A percentile compares a stretch with the other conserved stretches of the same genome.
Evolutionary conservation across 2,888 invertebrate genomes (phyloP).

Genomic region (Blomia tropicalis): DNA sequence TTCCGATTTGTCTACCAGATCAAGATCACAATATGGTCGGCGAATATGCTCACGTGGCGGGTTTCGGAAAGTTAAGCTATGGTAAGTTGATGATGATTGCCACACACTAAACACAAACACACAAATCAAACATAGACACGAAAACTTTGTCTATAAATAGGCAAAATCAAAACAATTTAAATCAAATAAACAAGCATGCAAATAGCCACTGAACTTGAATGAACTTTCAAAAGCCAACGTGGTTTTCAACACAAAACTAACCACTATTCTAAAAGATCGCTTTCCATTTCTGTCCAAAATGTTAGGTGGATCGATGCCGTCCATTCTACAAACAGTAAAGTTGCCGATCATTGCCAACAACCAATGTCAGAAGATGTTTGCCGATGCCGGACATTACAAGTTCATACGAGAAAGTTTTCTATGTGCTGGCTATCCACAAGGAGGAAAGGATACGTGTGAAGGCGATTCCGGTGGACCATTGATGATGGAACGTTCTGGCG

Average conservation of each 20-base stretch:
- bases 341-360: conserved; percentile 79
- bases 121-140: background rate
- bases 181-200: no score
- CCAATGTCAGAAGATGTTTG: conserved; percentile 85
- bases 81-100: conserved; percentile 25
- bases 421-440: conserved; percentile 74
- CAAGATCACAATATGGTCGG: conserved; percentile 52
- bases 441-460: conserved; percentile 36
- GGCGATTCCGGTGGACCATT: conserved; percentile 84
- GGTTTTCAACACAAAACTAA: background rate
- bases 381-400: conserved; percentile 71
- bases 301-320: conserved; percentile 63
- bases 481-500: conserved; percentile 57
- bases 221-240: background rate
- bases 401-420: conserved; percentile 69
- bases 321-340: conserved; percentile 69
- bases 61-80: conserved; percentile 79
- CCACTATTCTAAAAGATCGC: background rate
- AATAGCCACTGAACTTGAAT: background rate
- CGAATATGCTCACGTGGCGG: conserved; percentile 70
- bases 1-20: conserved; percentile 76
- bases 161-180: no score
- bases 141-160: background rate
- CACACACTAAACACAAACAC: background rate
- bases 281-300: no score